Conservation (phyloP, 1,140 invertebrate species). For the Rhysida immarginata region DNA sequence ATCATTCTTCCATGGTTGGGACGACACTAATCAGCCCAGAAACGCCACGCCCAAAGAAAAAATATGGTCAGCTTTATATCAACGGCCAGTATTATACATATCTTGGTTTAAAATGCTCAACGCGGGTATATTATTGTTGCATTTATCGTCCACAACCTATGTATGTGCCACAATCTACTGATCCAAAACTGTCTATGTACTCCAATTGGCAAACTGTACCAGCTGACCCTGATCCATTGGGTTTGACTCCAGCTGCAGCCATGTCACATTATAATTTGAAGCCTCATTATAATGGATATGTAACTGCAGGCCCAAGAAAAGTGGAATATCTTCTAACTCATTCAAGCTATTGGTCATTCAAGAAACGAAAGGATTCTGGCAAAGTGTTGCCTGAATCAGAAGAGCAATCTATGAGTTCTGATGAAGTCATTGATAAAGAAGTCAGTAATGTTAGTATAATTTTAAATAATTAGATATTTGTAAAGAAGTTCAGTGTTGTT, state of each 20-base stretch:
- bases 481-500: neutral
- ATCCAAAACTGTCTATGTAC: slow-evolving; percentile 90
- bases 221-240: slow-evolving; percentile 50
- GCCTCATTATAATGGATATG: slow-evolving; percentile 20
- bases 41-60: slow-evolving; percentile 70
- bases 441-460: neutral
- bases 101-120: slow-evolving; percentile 75
- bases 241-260: slow-evolving; percentile 47
- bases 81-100: slow-evolving; percentile 88
- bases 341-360: slow-evolving; percentile 28
- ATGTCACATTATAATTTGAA: slow-evolving; percentile 37
- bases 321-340: slow-evolving; percentile 25
- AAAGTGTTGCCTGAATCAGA: too few species aligned
- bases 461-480: too few species aligned
- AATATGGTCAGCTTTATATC: slow-evolving; percentile 64
- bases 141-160: slow-evolving; percentile 80
- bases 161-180: slow-evolving; percentile 58
- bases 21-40: slow-evolving; percentile 51
- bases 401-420: neutral
- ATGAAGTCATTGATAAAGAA: neutral
- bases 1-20: slow-evolving; percentile 17
- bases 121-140: slow-evolving; percentile 79
- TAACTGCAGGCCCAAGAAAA: slow-evolving; percentile 18
- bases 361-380: slow-evolving; percentile 2
- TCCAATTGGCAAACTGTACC: slow-evolving; percentile 76